Base-by-base conservation (phyloP, 2,888 invertebrate genomes). In the Sphaerophoria taeniata region DNA sequence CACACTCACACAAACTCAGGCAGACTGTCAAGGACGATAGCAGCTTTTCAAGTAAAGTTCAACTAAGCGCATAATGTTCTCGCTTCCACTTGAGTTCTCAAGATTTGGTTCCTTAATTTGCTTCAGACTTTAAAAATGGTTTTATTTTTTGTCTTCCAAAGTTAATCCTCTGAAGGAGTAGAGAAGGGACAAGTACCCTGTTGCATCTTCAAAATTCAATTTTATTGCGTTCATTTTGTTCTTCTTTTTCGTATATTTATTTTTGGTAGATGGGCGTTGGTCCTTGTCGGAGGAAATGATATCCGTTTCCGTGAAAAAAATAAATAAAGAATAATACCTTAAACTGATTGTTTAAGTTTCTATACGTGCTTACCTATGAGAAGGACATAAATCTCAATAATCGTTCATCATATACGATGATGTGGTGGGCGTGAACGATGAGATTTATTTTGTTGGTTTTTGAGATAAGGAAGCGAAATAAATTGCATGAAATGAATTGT, bases 331-430 rank as follows among this genome's bases (percentile, higher is more conserved):
- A 56, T 60, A 61, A 24, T 39, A 43, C 43, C 7, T 33, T 69
- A 14, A 47, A 80, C 69, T 74, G 55, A 80, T 75, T 80, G 80
- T 70, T 75, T 71, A 67, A 45, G 14, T 56, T 74, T 75, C 47
- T 53, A 53, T 65, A 51, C 16, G 7, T 2, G 11, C 24, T 24
- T 74, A 74, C 73, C 70, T 51, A 43, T 55, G 69, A 55, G 76
- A 76, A 82, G 87, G 88, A 90, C 89, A 90, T 90, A 90, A 91
- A 90, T 91, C 90, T 90, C 90, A 91, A 91, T 91, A 90, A 90
- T 90, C 90, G 89, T 90, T 89, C 88, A 90, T 90, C 90, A 90
- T 39, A 39, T 39, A 39, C 9, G 9, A 39, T 39, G 79, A 81
- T 83, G 81, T 78, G 85, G 60, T 71, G 63, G 55, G 58, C 56